A percentile compares a stretch with the other conserved stretches of the same genome.
Evolutionary conservation across 2,888 invertebrate genomes (phyloP).

Genomic region (Resseliella maxima): DNA sequence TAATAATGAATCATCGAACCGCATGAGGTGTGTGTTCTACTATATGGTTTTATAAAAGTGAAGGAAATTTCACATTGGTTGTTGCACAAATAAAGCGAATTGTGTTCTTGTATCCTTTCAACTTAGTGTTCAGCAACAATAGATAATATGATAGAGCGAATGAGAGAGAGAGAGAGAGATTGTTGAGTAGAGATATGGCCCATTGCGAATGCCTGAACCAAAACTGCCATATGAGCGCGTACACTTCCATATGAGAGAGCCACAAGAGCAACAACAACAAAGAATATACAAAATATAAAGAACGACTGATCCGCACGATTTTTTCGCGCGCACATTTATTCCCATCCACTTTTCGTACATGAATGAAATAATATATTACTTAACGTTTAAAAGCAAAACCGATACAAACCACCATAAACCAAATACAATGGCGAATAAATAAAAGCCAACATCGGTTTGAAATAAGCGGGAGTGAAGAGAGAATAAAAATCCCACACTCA

Average conservation of each 20-base stretch:
- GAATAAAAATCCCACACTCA: neutral
- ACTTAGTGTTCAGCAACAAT: no score
- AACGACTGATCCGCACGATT: constrained; percentile 2
- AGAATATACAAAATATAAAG: no score
- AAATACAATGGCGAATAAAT: constrained; percentile 53
- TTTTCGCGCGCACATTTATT: constrained; percentile 8
- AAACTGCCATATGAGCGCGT: no score
- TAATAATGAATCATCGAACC: constrained; percentile 11
- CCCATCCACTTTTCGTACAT: constrained; percentile 35
- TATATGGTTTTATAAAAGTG: neutral
- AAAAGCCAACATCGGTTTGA: neutral
- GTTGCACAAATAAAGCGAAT: neutral
- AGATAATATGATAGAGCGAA: no score
- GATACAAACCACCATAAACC: constrained; percentile 48
- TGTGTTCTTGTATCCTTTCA: neutral
- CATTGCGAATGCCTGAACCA: no score
- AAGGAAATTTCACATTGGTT: neutral
- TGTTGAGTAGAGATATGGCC: no score
- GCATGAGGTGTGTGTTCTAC: neutral
- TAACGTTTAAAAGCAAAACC: constrained; percentile 51
- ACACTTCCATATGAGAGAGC: no score
- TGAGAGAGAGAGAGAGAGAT: neutral
- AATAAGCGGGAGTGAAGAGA: neutral
- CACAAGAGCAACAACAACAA: no score
- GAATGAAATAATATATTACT: constrained; percentile 46